A percentile compares a stretch with the other conserved stretches of the same genome.
Evolutionary conservation across 2,797 vertebrate genomes (phyloP).

Genomic region (Rhinella marina): DNA sequence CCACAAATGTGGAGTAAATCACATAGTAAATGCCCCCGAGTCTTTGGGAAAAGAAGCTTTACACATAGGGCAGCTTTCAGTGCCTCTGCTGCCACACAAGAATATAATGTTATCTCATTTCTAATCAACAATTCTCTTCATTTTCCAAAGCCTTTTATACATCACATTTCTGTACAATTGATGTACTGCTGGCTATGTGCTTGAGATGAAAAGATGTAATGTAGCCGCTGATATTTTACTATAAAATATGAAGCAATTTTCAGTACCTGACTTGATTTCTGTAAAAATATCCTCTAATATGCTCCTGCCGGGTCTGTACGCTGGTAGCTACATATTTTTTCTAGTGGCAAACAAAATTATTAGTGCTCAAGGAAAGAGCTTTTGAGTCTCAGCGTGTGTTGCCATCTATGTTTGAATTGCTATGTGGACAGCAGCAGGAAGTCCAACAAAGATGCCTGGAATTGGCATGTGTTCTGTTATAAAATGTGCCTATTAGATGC

Average conservation of each 20-base stretch:
- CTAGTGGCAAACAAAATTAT: slow-evolving; percentile 40
- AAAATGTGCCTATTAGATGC: slow-evolving; percentile 22
- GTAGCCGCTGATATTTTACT: background rate
- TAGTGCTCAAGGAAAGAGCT: slow-evolving; percentile 19
- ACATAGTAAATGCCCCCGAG: no score
- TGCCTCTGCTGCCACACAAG: background rate
- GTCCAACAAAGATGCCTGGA: background rate
- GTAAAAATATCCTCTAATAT: slow-evolving; percentile 8
- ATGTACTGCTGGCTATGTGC: background rate
- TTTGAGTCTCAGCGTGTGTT: background rate
- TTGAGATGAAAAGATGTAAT: background rate
- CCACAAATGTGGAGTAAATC: no score
- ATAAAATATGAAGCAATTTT: slow-evolving; percentile 23
- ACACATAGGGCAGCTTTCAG: background rate
- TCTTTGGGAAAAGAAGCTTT: background rate
- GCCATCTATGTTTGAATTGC: slow-evolving; percentile 12
- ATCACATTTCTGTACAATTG: background rate
- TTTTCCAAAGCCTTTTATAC: background rate
- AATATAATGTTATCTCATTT: background rate
- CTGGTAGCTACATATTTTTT: slow-evolving; percentile 22
- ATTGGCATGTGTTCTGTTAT: slow-evolving; percentile 19
- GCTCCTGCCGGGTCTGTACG: background rate
- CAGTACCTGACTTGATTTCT: background rate
- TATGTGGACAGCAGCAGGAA: background rate
- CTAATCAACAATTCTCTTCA: background rate